Evolutionary conservation across 2,797 vertebrate genomes (phyloP).

Genomic region (Ptychobarbus kaznakovi): DNA sequence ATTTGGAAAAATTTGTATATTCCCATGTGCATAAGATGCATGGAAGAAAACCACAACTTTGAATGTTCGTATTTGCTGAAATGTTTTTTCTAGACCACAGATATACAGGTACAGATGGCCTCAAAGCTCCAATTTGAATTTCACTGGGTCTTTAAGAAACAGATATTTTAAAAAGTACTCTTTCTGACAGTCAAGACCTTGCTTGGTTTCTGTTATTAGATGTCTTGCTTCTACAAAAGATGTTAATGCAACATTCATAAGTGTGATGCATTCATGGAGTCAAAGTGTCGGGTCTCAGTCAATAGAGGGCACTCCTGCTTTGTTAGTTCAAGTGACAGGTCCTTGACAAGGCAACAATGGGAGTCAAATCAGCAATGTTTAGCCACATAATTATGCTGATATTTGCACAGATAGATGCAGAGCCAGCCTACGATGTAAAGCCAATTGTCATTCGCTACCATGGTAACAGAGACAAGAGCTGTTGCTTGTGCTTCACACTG

Average conservation of each 20-base stretch:
- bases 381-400: constrained; percentile 63
- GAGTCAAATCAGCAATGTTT: constrained; percentile 53
- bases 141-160: background rate
- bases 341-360: constrained; percentile 35
- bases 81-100: background rate
- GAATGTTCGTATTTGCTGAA: background rate
- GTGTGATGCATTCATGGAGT: background rate
- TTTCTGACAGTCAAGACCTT: background rate
- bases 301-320: constrained; percentile 31
- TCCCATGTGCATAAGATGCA: background rate
- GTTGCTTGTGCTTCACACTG: constrained; percentile 56
- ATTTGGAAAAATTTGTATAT: background rate
- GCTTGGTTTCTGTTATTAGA: background rate
- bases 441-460: constrained; percentile 66
- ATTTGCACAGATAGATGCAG: constrained; percentile 64
- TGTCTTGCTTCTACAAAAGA: background rate
- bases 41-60: background rate
- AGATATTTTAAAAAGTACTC: background rate
- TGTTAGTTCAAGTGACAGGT: constrained; percentile 36
- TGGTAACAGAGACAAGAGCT: constrained; percentile 63
- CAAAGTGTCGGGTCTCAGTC: constrained; percentile 6
- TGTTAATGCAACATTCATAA: background rate
- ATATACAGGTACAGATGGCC: background rate
- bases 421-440: constrained; percentile 63
- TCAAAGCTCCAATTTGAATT: background rate